These are phyloP conservation scores for Porites cylindrica DNA, from an alignment of 92 coral and sea anemone species.

Conservation along the genomic window DNA sequence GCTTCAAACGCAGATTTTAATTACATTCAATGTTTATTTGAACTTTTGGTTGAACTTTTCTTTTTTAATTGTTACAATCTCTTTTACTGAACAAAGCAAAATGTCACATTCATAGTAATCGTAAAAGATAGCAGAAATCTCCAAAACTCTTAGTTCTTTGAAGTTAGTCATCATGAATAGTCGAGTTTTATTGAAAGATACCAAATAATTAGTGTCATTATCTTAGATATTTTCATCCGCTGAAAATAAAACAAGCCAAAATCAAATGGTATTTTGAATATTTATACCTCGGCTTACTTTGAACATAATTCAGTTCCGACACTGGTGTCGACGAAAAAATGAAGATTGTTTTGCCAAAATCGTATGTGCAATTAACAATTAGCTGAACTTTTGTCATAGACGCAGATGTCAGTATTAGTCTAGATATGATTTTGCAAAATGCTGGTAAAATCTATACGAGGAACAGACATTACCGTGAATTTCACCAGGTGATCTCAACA, in stretches of 20 bases:
- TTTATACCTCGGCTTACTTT: background rate
- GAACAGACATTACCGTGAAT: too few relatives aligned
- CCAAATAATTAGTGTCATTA: background rate
- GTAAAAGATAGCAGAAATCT: too few relatives aligned
- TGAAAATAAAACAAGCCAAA: background rate
- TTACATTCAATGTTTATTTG: background rate
- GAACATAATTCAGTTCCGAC: background rate
- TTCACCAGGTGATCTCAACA: too few relatives aligned
- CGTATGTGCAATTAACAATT: background rate
- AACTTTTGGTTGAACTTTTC: background rate
- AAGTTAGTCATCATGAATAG: background rate
- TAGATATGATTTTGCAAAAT: too few relatives aligned
- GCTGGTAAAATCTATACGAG: too few relatives aligned
- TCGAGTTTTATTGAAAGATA: background rate
- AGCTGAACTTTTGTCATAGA: too few relatives aligned
- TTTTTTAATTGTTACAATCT: background rate
- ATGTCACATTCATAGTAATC: too few relatives aligned
- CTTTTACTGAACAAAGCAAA: too few relatives aligned
- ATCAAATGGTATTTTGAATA: background rate
- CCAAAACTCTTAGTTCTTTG: background rate
- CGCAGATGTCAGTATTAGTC: too few relatives aligned
- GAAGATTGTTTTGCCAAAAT: background rate
- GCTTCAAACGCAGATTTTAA: background rate
- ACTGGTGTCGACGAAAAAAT: background rate
- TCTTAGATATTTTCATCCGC: background rate